Evolutionary conservation across 2,797 vertebrate species (phyloP).

Genomic region (Tolypeutes matacus): DNA sequence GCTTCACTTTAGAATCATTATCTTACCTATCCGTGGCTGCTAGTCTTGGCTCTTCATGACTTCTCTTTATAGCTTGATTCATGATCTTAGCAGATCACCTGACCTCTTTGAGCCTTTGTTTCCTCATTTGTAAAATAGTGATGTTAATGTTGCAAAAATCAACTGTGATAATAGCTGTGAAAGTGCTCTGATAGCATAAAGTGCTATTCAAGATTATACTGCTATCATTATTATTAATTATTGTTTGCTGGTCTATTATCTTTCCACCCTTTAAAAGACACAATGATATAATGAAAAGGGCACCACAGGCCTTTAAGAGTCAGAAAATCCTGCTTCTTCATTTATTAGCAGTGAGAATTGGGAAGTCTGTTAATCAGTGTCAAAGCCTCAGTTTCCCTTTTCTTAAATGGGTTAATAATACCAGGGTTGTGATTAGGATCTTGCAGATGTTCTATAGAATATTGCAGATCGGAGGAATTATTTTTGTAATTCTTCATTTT

Average conservation of each 20-base stretch:
- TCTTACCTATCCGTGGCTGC: background rate
- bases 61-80: conserved; percentile 30
- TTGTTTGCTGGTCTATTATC: background rate
- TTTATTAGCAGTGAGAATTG: background rate
- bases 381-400: background rate
- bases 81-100: background rate
- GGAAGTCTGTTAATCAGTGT: background rate
- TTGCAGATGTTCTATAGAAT: background rate
- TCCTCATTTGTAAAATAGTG: background rate
- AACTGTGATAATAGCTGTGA: background rate
- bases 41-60: conserved; percentile 21
- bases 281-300: background rate
- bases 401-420: background rate
- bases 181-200: background rate
- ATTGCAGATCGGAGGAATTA: background rate
- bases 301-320: background rate
- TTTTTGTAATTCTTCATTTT: conserved; percentile 21
- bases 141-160: background rate
- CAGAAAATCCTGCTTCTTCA: background rate
- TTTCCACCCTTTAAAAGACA: background rate
- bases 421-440: background rate
- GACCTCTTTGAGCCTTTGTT: background rate
- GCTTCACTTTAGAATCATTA: background rate
- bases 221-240: background rate
- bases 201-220: background rate